Conservation (phyloP, 2,797 vertebrate genomes). For the Coracias cyanogaster region DNA sequence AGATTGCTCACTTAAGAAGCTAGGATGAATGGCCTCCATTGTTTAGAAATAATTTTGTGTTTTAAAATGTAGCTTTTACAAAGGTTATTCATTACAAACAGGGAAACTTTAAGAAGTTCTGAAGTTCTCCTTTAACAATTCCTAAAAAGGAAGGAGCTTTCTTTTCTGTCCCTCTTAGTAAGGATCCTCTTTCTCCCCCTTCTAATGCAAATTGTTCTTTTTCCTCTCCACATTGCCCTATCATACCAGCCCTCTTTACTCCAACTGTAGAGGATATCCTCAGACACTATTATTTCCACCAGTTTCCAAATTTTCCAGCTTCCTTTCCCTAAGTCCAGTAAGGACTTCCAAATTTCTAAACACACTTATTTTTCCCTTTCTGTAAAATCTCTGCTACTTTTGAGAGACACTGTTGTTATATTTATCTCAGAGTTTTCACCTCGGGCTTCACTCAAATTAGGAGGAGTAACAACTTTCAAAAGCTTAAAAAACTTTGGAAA, state of each 20-base stretch:
- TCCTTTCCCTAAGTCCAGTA: not conserved
- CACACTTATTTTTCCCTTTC: not conserved
- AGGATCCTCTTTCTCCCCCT: not conserved
- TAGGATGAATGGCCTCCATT: not conserved
- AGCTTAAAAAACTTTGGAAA: not conserved
- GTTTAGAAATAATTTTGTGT: not conserved
- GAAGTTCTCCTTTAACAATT: not conserved
- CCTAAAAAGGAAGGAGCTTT: not conserved
- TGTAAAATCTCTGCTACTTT: not conserved
- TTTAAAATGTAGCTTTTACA: not conserved
- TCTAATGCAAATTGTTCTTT: not conserved
- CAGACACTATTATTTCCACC: not conserved
- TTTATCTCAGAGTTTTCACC: not conserved
- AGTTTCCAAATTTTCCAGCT: not conserved
- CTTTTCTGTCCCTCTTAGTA: not conserved
- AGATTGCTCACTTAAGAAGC: not conserved
- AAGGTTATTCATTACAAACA: not conserved
- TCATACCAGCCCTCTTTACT: not conserved
- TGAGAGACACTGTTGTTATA: not conserved
- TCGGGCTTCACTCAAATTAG: not conserved
- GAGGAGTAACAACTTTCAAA: not conserved
- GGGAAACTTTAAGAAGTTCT: not conserved
- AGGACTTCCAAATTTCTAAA: not conserved
- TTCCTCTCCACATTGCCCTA: not conserved
- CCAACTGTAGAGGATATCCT: not conserved